Percentiles rank a stretch among this genome's conserved stretches.
Conservation (phyloP, 2,888 invertebrate genomes). For the Cordilura impudica region DNA sequence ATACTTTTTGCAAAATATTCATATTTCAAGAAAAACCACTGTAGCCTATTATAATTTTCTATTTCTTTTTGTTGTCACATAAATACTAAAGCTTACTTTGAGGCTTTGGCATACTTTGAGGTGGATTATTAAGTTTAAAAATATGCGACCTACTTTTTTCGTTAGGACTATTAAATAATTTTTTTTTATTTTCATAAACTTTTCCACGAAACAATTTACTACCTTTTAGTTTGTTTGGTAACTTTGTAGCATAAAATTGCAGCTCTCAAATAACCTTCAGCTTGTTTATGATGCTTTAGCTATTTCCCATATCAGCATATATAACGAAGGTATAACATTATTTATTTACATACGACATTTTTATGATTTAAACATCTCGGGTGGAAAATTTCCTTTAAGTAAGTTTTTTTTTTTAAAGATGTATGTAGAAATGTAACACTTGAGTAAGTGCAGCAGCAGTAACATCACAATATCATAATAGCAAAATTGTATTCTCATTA, state of each 20-base stretch:
- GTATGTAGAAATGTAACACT: not conserved
- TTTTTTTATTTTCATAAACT: constrained; percentile 8
- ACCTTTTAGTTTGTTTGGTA: not conserved
- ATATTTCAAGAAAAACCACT: too few species aligned
- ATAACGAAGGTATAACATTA: constrained; percentile 34
- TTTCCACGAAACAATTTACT: not conserved
- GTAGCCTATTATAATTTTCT: too few species aligned
- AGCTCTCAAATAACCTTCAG: constrained; percentile 33
- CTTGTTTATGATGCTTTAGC: constrained; percentile 17
- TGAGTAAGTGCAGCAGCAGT: not conserved
- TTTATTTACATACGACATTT: constrained; percentile 57
- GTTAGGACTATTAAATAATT: not conserved
- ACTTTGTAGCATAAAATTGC: not conserved
- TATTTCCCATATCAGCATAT: not conserved
- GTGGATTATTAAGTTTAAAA: not conserved
- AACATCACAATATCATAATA: not conserved
- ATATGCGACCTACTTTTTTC: constrained; percentile 12
- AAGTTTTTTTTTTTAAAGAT: constrained; percentile 42
- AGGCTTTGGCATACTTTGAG: not conserved
- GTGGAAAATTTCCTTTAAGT: constrained; percentile 53
- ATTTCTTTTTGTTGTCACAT: too few species aligned
- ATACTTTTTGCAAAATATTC: too few species aligned
- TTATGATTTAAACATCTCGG: constrained; percentile 53
- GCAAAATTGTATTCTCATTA: not conserved
- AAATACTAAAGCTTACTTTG: not conserved